These are phyloP conservation scores for Enteromius fasciolatus DNA, from an alignment of 2,797 vertebrate genomes.

Conservation along the genomic window DNA sequence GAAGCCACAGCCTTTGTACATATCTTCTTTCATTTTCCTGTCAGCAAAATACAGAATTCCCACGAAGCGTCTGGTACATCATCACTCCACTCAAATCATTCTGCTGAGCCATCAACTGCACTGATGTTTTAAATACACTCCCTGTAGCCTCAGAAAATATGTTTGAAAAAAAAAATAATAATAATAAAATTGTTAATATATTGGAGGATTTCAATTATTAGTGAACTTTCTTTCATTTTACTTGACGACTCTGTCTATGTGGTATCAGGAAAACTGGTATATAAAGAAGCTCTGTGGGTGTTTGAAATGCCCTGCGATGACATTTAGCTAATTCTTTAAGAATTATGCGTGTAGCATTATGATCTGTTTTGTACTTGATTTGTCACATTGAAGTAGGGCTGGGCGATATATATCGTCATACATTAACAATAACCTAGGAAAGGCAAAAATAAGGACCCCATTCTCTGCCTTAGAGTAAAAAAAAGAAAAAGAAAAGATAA, in stretches of 20 bases:
- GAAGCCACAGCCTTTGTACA: slow-evolving; percentile 44
- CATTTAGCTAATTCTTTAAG: background rate
- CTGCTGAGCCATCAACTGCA: slow-evolving; percentile 86
- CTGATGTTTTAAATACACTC: slow-evolving; percentile 81
- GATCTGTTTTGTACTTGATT: background rate
- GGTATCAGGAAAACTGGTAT: background rate
- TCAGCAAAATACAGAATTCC: slow-evolving; percentile 40
- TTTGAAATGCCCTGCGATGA: background rate
- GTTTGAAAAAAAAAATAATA: slow-evolving; percentile 59
- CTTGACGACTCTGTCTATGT: background rate
- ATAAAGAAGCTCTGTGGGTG: background rate
- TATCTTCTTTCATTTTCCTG: slow-evolving; percentile 31
- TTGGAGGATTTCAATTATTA: slow-evolving; percentile 40
- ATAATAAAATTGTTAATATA: slow-evolving; percentile 73
- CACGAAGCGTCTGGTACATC: slow-evolving; percentile 24
- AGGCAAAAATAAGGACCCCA: background rate
- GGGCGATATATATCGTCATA: too few species aligned
- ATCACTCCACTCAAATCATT: slow-evolving; percentile 63
- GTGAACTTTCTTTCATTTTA: slow-evolving; percentile 2
- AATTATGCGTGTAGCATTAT: too few species aligned
- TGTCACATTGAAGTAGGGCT: background rate
- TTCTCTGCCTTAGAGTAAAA: background rate
- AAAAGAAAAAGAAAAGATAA: too few species aligned
- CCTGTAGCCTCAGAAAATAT: slow-evolving; percentile 68
- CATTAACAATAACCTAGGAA: background rate